Evolutionary conservation across 2,113 vertebrate genomes (phyloP).

Genomic region (Lonchura striata): DNA sequence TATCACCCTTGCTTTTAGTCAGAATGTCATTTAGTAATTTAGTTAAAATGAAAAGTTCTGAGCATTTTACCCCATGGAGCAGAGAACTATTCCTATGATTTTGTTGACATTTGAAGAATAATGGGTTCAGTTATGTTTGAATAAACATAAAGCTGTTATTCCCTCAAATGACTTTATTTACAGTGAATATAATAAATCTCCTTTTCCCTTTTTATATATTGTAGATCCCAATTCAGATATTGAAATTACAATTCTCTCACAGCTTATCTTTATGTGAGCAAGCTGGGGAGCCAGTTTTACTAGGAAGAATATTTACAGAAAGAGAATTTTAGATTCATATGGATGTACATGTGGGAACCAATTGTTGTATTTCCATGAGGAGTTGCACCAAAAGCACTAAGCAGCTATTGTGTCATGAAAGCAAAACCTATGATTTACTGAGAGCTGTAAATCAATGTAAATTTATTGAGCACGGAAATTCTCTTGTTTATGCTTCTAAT

Average conservation of each 20-base stretch:
- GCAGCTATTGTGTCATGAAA: neutral
- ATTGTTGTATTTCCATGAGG: neutral
- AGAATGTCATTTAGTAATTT: neutral
- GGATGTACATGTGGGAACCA: neutral
- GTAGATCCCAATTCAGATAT: neutral
- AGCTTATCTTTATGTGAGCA: neutral
- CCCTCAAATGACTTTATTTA: neutral
- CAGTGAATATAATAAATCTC: neutral
- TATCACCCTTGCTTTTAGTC: neutral
- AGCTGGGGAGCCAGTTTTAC: neutral
- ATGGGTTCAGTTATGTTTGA: neutral
- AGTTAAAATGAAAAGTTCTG: neutral
- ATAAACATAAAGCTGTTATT: constrained; percentile 11
- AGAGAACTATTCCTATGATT: neutral
- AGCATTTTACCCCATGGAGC: neutral
- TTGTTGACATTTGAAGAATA: neutral
- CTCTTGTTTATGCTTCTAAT: neutral
- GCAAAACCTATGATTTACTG: neutral
- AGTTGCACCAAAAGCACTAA: neutral
- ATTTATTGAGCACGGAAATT: neutral
- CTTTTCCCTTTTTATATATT: neutral
- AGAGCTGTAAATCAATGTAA: neutral
- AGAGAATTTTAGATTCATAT: neutral
- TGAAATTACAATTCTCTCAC: neutral
- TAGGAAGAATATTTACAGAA: neutral